Percentiles rank a stretch among this genome's conserved stretches.
Evolutionary conservation across 2,888 invertebrate species (phyloP).

Genomic region (Epinotia bilunana): DNA sequence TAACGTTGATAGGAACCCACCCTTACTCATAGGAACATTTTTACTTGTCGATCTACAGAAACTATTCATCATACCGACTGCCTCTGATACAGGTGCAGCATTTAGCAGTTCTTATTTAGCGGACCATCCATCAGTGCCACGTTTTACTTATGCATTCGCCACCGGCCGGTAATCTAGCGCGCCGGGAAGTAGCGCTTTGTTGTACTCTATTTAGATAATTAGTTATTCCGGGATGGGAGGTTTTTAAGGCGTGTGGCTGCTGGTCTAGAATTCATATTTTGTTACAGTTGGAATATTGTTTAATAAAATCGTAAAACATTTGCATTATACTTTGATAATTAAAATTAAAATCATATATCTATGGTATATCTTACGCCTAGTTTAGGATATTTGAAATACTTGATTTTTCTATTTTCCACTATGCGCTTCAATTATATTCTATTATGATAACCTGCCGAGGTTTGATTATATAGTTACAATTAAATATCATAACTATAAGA

Average conservation of each 20-base stretch:
- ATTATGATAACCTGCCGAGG: too few species aligned
- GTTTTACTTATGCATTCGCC: conserved; percentile 49
- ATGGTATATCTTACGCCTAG: too few species aligned
- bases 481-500: too few species aligned
- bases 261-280: neutral
- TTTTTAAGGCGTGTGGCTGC: neutral
- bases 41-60: neutral
- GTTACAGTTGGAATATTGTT: neutral
- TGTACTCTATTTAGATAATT: conserved; percentile 28
- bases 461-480: too few species aligned
- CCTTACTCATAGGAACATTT: neutral
- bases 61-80: neutral
- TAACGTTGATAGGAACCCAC: too few species aligned
- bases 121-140: conserved; percentile 45
- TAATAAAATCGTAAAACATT: too few species aligned
- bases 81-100: conserved; percentile 22
- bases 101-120: conserved; percentile 32
- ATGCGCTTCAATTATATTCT: too few species aligned
- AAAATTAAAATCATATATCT: too few species aligned
- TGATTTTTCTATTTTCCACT: too few species aligned
- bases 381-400: too few species aligned
- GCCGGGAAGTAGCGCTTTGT: conserved; percentile 44
- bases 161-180: conserved; percentile 40
- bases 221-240: neutral
- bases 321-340: too few species aligned